Evolutionary conservation across 2,113 vertebrate species (phyloP), one percentile per base, ranked within the genome.

Genomic region (Archilochus colubris): DNA sequence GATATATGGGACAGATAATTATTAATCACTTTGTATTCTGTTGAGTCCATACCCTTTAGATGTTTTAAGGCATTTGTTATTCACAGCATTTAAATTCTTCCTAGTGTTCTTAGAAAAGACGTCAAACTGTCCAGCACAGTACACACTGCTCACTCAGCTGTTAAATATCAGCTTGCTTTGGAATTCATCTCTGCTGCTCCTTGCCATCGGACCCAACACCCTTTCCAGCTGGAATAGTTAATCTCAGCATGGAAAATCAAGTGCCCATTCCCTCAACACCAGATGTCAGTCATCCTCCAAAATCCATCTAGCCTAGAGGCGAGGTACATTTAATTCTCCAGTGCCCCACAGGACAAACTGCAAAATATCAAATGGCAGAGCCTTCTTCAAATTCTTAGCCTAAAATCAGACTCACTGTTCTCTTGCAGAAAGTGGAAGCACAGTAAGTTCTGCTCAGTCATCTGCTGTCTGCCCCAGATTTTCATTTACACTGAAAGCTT

Each of bases 211-310:
- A 95, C 93, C 78, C 67, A 92, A 54, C 28, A 79, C 62, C 63
- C 62, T 57, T 94, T 96, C 96, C 95, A 97, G 94, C 93, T 97
- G 95, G 95, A 97, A 92, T 62, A 62, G 51, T 86, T 87, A 51
- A 62, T 73, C 7, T 59, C 75, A 76, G 67, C 74, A 59, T 63
- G 58, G 87, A 94, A 96, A 96, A 94, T 17, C 78, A 73, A 94
- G 82, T 67, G 70, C 68, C 93, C 89, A 51, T 94, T 95, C 93
- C 91, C 91, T 91, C 82, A 95, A 87, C 67, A 89, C 87, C 91
- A 96, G 94, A 94, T 95, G 96, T 94, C 93, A 94, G 70, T 95
- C 92, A 93, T 92, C 91, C 75, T 90, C 68, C 86, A 86, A 94
- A 95, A 94, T 90, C 57, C 70, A 67, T 91, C 84, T 76, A 82